A percentile compares a stretch with the other conserved stretches of the same genome.
Conservation (phyloP, 2,888 invertebrate genomes). For the Caenorhabditis sp. region DNA sequence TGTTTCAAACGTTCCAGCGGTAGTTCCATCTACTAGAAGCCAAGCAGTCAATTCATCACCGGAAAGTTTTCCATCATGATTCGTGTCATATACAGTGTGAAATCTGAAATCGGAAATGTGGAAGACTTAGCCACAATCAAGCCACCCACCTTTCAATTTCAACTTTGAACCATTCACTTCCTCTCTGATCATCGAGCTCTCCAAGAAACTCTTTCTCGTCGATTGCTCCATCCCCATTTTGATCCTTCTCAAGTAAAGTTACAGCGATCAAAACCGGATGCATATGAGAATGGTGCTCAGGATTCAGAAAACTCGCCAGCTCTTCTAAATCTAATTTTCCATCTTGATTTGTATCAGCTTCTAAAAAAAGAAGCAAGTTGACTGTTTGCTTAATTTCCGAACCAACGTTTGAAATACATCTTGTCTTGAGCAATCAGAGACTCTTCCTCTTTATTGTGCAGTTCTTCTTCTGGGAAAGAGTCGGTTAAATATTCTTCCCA, state of each 20-base stretch:
- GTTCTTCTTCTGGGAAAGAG: constrained; percentile 87
- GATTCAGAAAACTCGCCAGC: constrained; percentile 93
- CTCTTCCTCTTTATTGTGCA: constrained; percentile 78
- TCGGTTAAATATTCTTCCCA: constrained; percentile 95
- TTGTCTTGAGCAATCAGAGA: constrained; percentile 88
- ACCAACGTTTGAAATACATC: constrained; percentile 87
- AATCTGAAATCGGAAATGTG: constrained; percentile 85
- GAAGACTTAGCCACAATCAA: too few relatives aligned
- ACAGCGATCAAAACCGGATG: constrained; percentile 86
- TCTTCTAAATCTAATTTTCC: constrained; percentile 89
- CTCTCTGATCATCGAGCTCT: constrained; percentile 84
- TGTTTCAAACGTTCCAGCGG: constrained; percentile 84
- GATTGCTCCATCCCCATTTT: constrained; percentile 90
- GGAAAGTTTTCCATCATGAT: constrained; percentile 90
- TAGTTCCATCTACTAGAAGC: constrained; percentile 84
- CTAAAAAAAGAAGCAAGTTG: constrained; percentile 39
- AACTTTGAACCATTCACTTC: constrained; percentile 73
- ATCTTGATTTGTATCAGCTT: constrained; percentile 90
- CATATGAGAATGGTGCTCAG: constrained; percentile 95
- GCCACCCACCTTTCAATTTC: constrained; percentile 74
- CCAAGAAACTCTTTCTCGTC: constrained; percentile 92
- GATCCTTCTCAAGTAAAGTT: constrained; percentile 91
- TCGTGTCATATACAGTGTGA: constrained; percentile 91
- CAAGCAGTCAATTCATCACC: constrained; percentile 90
- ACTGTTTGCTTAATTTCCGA: background rate